Evolutionary conservation across 2,113 vertebrate genomes (phyloP), one percentile per base, ranked within the genome.

Genomic region (Pyrgilauda ruficollis): DNA sequence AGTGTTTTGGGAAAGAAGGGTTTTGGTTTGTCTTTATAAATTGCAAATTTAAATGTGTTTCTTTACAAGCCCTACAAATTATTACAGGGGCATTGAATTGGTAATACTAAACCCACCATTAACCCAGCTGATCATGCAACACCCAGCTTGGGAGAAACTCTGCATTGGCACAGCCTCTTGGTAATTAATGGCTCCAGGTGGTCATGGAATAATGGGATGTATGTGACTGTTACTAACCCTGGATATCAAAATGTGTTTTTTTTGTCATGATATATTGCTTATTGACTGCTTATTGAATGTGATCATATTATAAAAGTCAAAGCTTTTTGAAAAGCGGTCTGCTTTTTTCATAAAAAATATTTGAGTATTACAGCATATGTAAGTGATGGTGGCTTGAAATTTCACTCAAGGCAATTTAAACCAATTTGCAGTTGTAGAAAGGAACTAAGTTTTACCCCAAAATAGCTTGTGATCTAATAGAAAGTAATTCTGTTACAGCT

Each of bases 391-490:
- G 37, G 43, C 81, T 95, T 84, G 33, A 88, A 78, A 79, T 95
- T 88, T 88, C 66, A 63, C 18, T 79, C 49, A 46, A 58, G 33
- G 49, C 46, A 79, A 84, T 66, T 93, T 84, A 68, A 88, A 83
- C 20, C 44, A 61, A 83, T 62, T 50, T 33, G 27, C 30, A 55
- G 4, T 20, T 61, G 15, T 49, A 56, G 78, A 84, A 94, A 73
- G 59, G 43, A 89, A 49, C 17, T 50, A 76, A 77, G 20, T 81
- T 84, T 89, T 90, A 72, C 27, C 73, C 66, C 4, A 92, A 87
- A 93, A 95, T 89, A 96, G 80, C 56, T 46, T 68, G 41, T 96
- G 93, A 88, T 94, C 76, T 94, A 81, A 94, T 12, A 89, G 73
- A 84, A 94, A 81, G 55, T 74, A 84, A 75, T 47, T 92, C 62